phyloP scores from a whole-genome alignment of 2,113 vertebrate species.

The Microcebus ravelobensis region DNA sequence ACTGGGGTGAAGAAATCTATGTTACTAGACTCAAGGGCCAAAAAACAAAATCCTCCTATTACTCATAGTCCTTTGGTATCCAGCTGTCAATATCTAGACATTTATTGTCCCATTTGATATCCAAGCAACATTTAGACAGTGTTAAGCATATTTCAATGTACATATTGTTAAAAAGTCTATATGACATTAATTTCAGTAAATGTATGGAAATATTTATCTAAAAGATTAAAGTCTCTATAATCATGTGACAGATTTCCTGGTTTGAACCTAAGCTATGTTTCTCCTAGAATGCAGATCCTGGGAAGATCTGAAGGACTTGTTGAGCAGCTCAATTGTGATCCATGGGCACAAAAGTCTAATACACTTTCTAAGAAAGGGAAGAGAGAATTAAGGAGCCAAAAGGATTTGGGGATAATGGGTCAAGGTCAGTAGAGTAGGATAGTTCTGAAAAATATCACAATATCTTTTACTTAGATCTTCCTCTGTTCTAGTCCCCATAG shows the following conservation, averaged over 20 bases:
- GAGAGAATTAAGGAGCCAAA: neutral
- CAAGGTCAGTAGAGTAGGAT: neutral
- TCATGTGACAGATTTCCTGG: neutral
- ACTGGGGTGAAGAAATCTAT: neutral
- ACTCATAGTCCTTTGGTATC: too few species aligned
- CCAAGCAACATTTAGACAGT: neutral
- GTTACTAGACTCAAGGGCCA: neutral
- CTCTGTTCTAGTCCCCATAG: accelerated
- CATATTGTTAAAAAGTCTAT: neutral
- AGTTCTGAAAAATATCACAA: neutral
- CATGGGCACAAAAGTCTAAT: neutral
- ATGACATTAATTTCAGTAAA: neutral
- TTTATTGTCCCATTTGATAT: neutral
- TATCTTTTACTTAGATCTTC: neutral
- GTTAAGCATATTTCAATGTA: neutral
- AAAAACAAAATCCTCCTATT: neutral
- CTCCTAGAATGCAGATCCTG: neutral
- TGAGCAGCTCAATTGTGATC: accelerated
- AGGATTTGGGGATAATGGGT: too few species aligned
- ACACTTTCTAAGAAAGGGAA: too few species aligned
- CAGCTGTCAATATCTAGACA: neutral
- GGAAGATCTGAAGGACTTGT: neutral
- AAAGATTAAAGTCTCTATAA: neutral
- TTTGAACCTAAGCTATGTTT: neutral
- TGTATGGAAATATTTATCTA: neutral